phyloP scores from a whole-genome alignment of 2,797 vertebrate species.

The Lutjanus campechanus region DNA sequence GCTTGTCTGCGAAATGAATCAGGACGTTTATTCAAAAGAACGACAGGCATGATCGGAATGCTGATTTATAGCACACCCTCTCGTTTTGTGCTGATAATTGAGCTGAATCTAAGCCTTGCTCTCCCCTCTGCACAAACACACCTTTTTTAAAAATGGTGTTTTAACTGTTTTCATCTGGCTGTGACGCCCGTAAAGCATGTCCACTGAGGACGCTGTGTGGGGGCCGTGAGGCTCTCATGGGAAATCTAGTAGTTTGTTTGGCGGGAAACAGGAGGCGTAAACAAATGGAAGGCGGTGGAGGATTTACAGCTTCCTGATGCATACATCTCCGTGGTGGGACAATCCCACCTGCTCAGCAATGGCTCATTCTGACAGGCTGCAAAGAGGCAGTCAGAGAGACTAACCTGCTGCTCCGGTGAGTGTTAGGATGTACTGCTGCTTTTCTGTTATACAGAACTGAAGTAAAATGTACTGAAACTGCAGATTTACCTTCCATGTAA shows the following conservation, averaged over 20 bases:
- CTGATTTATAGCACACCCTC: slow-evolving; percentile 64
- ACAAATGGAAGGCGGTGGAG: slow-evolving; percentile 76
- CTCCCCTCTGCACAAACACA: slow-evolving; percentile 33
- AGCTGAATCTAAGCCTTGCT: slow-evolving; percentile 56
- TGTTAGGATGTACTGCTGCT: slow-evolving; percentile 39
- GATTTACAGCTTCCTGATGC: slow-evolving; percentile 81
- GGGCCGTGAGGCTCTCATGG: slow-evolving; percentile 72
- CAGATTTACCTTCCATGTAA: slow-evolving; percentile 41
- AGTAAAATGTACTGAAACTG: slow-evolving; percentile 64
- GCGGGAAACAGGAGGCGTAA: slow-evolving; percentile 83
- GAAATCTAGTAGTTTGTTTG: slow-evolving; percentile 87
- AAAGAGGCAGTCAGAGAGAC: slow-evolving; percentile 58
- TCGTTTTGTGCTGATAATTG: slow-evolving; percentile 65
- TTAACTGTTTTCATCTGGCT: slow-evolving; percentile 79
- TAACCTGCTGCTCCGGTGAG: slow-evolving; percentile 57
- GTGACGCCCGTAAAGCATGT: slow-evolving; percentile 73
- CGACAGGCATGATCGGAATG: slow-evolving; percentile 57
- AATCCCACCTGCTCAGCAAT: slow-evolving; percentile 76
- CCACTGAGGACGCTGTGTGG: slow-evolving; percentile 56
- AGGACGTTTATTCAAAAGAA: slow-evolving; percentile 60
- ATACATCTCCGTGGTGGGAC: slow-evolving; percentile 79
- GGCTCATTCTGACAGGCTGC: slow-evolving; percentile 77
- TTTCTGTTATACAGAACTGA: slow-evolving; percentile 42
- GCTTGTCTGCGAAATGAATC: slow-evolving; percentile 69
- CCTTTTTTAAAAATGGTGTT: slow-evolving; percentile 68